phyloP scores from a whole-genome alignment of 2,113 vertebrate species.

The Regulus satrapa region DNA sequence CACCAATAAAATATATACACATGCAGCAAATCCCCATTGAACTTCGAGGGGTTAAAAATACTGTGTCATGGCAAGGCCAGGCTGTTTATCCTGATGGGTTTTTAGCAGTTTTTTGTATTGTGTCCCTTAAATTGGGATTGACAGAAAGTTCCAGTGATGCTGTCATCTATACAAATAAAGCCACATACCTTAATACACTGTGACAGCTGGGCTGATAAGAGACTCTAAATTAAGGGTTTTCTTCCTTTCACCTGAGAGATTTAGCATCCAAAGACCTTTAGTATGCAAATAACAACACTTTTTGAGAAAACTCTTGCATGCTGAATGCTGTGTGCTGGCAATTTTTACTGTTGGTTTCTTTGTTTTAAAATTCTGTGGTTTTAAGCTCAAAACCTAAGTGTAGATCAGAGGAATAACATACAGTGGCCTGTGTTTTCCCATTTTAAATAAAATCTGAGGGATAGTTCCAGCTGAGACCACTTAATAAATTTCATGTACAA shows the following conservation, averaged over 20 bases:
- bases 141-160: neutral
- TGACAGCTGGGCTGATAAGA: neutral
- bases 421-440: neutral
- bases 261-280: neutral
- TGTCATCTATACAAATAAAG: neutral
- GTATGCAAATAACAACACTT: neutral
- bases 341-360: neutral
- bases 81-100: neutral
- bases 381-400: neutral
- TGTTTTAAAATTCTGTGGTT: neutral
- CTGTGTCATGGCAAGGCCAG: neutral
- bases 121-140: neutral
- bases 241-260: neutral
- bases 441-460: neutral
- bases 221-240: neutral
- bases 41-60: neutral
- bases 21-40: neutral
- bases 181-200: neutral
- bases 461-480: neutral
- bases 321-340: neutral
- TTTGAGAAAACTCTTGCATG: neutral
- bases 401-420: neutral
- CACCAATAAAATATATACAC: neutral
- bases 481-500: neutral
- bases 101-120: neutral